Percentiles rank a stretch among this genome's conserved stretches.
phyloP scores from a whole-genome alignment of 2,797 vertebrate genomes.

The Anguilla anguilla region DNA sequence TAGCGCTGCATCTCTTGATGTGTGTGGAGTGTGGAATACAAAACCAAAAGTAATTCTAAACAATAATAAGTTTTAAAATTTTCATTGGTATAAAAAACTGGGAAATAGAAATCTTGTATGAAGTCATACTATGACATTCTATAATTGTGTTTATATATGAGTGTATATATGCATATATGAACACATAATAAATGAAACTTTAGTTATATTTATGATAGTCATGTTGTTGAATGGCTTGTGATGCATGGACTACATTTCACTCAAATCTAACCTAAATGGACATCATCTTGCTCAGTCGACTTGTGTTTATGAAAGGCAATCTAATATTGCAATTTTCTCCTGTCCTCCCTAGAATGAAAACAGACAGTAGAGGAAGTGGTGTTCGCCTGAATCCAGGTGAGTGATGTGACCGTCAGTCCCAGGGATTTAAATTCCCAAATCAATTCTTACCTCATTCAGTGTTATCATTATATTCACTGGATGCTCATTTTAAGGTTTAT shows the following conservation, averaged over 20 bases:
- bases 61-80: not conserved
- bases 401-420: not conserved
- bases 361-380: not conserved
- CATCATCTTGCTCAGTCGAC: not conserved
- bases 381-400: not conserved
- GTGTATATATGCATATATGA: not conserved
- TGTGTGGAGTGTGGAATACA: not conserved
- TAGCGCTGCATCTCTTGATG: not conserved
- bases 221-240: not conserved
- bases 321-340: not conserved
- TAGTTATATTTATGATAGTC: not conserved
- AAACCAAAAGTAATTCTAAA: not conserved
- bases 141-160: not conserved
- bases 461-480: not conserved
- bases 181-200: not conserved
- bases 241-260: not conserved
- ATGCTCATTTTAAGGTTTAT: not conserved
- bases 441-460: not conserved
- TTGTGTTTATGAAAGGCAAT: not conserved
- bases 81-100: not conserved
- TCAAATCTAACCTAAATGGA: not conserved
- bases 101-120: not conserved
- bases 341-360: not conserved
- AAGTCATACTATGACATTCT: not conserved
- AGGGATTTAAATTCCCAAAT: not conserved